Base-by-base conservation (phyloP, 2,888 invertebrate genomes). In the Crossocerus cetratus region DNA sequence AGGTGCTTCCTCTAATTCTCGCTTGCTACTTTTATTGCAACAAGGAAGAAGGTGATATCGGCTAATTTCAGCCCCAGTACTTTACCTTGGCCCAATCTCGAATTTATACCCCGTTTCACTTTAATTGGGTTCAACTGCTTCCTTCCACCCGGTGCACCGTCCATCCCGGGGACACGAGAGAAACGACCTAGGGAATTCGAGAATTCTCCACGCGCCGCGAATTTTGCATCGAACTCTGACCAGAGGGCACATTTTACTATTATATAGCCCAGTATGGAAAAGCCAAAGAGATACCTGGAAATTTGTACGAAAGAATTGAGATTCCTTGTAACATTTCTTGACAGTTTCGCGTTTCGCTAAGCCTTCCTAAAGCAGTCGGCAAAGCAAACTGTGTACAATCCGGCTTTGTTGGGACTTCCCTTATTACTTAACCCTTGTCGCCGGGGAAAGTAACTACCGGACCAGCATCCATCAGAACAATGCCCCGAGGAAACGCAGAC, bases 41-140 rank as follows among this genome's bases (percentile, higher is more conserved):
- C 20, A 14, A 3, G 14, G 32, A 32, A 49, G 53, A 60, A 43
- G 55, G 8, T 22, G 53, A 66, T 58, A 20, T 18, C 42, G n/a
- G 5, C 2, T 61, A 61, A 62, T 62, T 53, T 49, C 32, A 22
- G 43, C 60, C 59, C 16, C 43, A 45, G 22, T 63, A 32, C 53
- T 63, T 53, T 63, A 53, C 18, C 61, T 60, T 42, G n/a, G 42
- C 13, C 44, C 32, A 43, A 54, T 53, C 57, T 56, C 45, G 54
- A 74, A 74, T 79, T 78, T 76, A 78, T 69, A 68, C 66, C 18
- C 70, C 56, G 56, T 57, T 42, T 74, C 61, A 68, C 72, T 78
- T 78, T 78, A 80, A 80, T 80, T 76, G 76, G 76, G 54, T 66
- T 13, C 55, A 69, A 76, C 44, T 18, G 44, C 5, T 32, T 11